Percentiles rank a stretch among this genome's conserved stretches.
Conservation (phyloP, 2,888 invertebrate genomes). For the Tupiocoris notatus region DNA sequence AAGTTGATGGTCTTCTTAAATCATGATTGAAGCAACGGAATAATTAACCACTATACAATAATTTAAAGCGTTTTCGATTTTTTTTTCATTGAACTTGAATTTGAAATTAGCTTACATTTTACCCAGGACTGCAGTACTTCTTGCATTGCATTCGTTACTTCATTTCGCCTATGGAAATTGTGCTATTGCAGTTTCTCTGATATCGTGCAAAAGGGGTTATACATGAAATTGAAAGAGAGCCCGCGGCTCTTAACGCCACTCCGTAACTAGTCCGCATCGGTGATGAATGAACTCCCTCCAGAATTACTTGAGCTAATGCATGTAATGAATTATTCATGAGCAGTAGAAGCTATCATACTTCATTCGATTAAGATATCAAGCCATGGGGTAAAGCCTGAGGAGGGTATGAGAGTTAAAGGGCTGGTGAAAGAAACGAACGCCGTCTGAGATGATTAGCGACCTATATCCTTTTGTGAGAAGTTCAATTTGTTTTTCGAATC, state of each 20-base stretch:
- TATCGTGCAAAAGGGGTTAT: too few species aligned
- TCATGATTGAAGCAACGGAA: too few species aligned
- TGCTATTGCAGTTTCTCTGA: too few species aligned
- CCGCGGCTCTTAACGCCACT: slow-evolving; percentile 9
- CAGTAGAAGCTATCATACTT: slow-evolving; percentile 15
- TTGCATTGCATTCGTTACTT: too few species aligned
- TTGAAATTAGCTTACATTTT: too few species aligned
- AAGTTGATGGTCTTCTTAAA: too few species aligned
- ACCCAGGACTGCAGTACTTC: too few species aligned
- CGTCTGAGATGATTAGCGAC: slow-evolving; percentile 18
- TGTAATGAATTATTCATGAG: slow-evolving; percentile 33
- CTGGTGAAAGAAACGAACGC: not conserved
- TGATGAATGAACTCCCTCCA: slow-evolving; percentile 21
- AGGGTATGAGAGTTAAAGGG: not conserved
- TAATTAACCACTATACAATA: too few species aligned
- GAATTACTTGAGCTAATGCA: slow-evolving; percentile 34
- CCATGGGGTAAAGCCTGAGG: not conserved
- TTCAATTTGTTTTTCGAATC: slow-evolving; percentile 21
- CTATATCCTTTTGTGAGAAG: slow-evolving; percentile 20
- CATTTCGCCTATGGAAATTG: too few species aligned
- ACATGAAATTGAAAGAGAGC: too few species aligned
- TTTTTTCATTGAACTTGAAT: too few species aligned
- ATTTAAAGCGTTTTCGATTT: too few species aligned
- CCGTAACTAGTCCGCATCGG: slow-evolving; percentile 7
- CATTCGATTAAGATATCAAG: slow-evolving; percentile 35